phyloP scores from a whole-genome alignment of 35 echinoderm and acorn worm genomes.

The Patiria miniata region DNA sequence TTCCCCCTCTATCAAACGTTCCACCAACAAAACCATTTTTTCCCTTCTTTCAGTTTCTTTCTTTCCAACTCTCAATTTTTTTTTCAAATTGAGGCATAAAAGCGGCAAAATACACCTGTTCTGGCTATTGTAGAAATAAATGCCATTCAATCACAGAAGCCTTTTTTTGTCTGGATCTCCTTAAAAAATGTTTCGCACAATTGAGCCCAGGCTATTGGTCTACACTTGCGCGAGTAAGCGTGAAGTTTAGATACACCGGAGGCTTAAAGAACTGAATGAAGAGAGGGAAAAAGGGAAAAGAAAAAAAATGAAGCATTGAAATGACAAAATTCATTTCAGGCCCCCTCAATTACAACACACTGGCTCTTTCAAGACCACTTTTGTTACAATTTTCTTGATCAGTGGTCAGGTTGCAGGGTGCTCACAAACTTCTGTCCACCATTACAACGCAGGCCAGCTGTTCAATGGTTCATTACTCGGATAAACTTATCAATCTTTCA shows the following conservation, averaged over 20 bases:
- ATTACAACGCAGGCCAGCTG: too few relatives aligned
- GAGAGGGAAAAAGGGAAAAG: too few relatives aligned
- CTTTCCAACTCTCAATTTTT: not conserved
- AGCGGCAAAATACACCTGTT: constrained; percentile 19
- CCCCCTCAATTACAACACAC: constrained; percentile 2
- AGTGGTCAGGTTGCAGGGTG: too few relatives aligned
- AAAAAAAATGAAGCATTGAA: too few relatives aligned
- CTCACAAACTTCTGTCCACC: too few relatives aligned
- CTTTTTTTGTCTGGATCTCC: not conserved
- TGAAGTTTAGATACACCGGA: constrained; percentile 16
- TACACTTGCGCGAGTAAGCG: constrained; percentile 15
- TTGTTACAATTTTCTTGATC: too few relatives aligned
- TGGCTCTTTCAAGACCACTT: not conserved
- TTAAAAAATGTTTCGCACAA: constrained; percentile 14
- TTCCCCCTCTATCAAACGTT: not conserved
- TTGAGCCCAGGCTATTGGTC: not conserved
- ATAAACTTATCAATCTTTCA: too few relatives aligned
- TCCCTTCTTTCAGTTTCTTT: not conserved
- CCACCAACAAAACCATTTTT: constrained; percentile 23
- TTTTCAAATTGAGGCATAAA: constrained; percentile 19
- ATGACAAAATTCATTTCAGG: constrained; percentile 10
- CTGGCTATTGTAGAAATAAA: not conserved
- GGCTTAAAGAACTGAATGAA: not conserved
- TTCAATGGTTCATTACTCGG: too few relatives aligned
- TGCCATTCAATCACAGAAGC: not conserved